Evolutionary conservation across 2,888 invertebrate genomes (phyloP), one percentile per base, ranked within the genome.

Genomic region (Acronicta leporina): DNA sequence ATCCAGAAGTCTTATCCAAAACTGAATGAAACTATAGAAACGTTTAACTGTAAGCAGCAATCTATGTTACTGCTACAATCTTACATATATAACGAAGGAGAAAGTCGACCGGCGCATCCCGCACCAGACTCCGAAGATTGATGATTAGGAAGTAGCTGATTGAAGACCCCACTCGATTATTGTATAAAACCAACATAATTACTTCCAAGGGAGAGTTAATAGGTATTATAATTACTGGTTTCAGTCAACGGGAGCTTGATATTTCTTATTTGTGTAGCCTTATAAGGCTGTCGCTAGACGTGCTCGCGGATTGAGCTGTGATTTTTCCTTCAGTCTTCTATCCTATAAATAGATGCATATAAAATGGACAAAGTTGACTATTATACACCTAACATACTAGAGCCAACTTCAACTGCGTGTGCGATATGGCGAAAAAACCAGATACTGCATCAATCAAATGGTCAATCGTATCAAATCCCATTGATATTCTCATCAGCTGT

Each of bases 91-190:
- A 68, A 71, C 59, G 79, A 77, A 79, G 80, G 81, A 78, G 82
- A 83, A 83, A 83, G 81, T 64, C 49, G 57, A 61, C 60, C 74
- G 71, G 64, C 43, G 65, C 67, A 73, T 68, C 73, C 54, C 56
- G 43, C 45, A 63, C 58, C 48, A 20, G 47, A 41, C 54, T 35
- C 59, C 56, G 60, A 79, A 82, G 82, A 83, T 80, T 81, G 75
- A 83, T 83, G 70, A 74, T 68, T 67, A 76, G 82, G 82, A 82
- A 80, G 70, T 63, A 50, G 45, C 63, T 75, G 73, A 80, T 80
- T 75, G 76, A 78, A 76, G 76, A 74, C 65, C 46, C 51, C 68
- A 75, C 68, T 69, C 40, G 66, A 75, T 73, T 73, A 73, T 68
- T 68, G 62, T 77, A 75, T 68, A 71, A 77, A 75, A 73, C 73